These are phyloP conservation scores for Lophura nycthemera DNA, from an alignment of 2,113 vertebrate species.

Conservation along the genomic window DNA sequence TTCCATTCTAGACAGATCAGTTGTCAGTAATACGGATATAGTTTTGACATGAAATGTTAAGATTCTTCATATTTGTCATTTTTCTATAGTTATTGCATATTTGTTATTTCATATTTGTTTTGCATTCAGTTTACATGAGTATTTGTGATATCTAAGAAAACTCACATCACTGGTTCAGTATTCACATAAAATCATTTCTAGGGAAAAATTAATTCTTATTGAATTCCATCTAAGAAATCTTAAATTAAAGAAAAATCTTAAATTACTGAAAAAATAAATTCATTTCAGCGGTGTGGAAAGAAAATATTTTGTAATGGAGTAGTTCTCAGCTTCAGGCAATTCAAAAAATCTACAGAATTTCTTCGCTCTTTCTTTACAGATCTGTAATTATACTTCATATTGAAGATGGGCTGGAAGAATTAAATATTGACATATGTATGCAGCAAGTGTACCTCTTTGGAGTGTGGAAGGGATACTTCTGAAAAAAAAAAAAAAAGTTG, in stretches of 20 bases:
- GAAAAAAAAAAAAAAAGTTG: not conserved
- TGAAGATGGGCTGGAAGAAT: not conserved
- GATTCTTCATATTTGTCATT: not conserved
- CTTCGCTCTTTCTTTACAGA: not conserved
- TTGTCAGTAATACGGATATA: not conserved
- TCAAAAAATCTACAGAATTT: not conserved
- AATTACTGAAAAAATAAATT: slow-evolving; percentile 1
- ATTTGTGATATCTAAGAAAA: not conserved
- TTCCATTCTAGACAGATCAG: not conserved
- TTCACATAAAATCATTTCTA: not conserved
- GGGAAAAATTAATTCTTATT: not conserved
- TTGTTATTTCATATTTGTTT: not conserved
- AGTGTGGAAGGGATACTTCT: not conserved
- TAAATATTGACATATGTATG: not conserved
- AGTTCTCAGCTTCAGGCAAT: not conserved
- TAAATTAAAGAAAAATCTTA: not conserved
- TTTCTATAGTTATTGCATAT: not conserved
- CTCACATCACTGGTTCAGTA: not conserved
- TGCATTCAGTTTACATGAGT: not conserved
- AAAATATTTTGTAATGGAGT: not conserved
- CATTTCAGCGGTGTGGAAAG: not conserved
- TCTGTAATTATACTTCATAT: not conserved
- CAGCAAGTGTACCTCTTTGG: not conserved
- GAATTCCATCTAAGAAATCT: not conserved
- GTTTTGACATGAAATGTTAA: not conserved